A percentile compares a stretch with the other conserved stretches of the same genome.
phyloP scores from a whole-genome alignment of 2,113 vertebrate genomes.

The Tenrec ecaudatus region DNA sequence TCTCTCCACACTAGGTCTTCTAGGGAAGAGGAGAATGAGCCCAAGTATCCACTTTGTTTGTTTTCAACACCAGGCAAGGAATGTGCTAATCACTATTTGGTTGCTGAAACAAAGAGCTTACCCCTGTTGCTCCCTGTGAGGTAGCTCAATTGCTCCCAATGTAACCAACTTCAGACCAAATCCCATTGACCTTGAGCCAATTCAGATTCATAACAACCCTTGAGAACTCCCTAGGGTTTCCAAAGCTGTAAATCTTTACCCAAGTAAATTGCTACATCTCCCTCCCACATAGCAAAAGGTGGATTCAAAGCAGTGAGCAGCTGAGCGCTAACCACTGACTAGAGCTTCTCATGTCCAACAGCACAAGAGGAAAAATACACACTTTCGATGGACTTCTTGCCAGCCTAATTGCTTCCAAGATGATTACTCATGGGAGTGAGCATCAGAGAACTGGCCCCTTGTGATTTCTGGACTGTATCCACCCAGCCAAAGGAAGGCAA shows the following conservation, averaged over 20 bases:
- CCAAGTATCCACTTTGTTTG: neutral
- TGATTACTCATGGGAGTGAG: neutral
- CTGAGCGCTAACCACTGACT: too few relatives aligned
- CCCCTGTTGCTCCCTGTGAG: neutral
- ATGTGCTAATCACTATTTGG: neutral
- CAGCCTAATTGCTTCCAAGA: neutral
- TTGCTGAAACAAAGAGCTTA: neutral
- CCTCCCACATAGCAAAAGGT: too few relatives aligned
- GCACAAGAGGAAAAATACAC: neutral
- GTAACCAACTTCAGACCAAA: neutral
- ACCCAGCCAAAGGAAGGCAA: neutral
- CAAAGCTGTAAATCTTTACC: too few relatives aligned
- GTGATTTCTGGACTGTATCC: neutral
- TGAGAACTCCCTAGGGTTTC: too few relatives aligned
- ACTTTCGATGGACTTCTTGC: neutral
- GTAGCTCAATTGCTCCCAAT: neutral
- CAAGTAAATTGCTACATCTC: too few relatives aligned
- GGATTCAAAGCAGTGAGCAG: too few relatives aligned
- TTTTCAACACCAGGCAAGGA: neutral
- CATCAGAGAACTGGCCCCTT: neutral
- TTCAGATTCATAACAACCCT: neutral
- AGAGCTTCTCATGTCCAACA: too few relatives aligned
- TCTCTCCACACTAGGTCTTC: neutral
- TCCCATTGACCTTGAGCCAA: neutral
- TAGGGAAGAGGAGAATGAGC: neutral